Evolutionary conservation across 2,113 vertebrate species (phyloP).

Genomic region (Muntiacus reevesi): DNA sequence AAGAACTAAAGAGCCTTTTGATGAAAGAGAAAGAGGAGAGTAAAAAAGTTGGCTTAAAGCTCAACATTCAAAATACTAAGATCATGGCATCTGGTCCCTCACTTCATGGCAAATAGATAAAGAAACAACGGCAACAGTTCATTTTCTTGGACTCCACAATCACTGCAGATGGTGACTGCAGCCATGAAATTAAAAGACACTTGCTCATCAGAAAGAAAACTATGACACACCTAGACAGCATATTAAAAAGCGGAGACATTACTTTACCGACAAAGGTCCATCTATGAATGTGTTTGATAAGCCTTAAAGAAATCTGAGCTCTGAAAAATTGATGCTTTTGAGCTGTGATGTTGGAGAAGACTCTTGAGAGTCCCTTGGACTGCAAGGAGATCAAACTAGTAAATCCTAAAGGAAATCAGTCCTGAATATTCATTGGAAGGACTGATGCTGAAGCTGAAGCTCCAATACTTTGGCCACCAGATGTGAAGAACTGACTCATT

Average conservation of each 20-base stretch:
- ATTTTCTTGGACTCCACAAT: not conserved
- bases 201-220: not conserved
- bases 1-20: not conserved
- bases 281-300: not conserved
- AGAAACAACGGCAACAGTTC: not conserved
- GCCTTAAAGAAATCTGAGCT: not conserved
- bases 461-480: not conserved
- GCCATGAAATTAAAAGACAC: accelerated
- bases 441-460: not conserved
- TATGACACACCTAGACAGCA: not conserved
- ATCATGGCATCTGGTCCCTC: not conserved
- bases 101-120: not conserved
- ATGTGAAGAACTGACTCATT: not conserved
- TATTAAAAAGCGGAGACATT: not conserved
- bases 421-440: not conserved
- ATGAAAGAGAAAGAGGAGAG: not conserved
- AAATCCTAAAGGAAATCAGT: not conserved
- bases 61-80: not conserved
- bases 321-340: not conserved
- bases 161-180: not conserved
- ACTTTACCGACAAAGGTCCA: not conserved
- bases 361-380: not conserved
- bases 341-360: not conserved
- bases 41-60: not conserved
- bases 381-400: not conserved